These are phyloP conservation scores for Streptopelia turtur DNA, from an alignment of 2,797 vertebrate species.

Conservation along the genomic window DNA sequence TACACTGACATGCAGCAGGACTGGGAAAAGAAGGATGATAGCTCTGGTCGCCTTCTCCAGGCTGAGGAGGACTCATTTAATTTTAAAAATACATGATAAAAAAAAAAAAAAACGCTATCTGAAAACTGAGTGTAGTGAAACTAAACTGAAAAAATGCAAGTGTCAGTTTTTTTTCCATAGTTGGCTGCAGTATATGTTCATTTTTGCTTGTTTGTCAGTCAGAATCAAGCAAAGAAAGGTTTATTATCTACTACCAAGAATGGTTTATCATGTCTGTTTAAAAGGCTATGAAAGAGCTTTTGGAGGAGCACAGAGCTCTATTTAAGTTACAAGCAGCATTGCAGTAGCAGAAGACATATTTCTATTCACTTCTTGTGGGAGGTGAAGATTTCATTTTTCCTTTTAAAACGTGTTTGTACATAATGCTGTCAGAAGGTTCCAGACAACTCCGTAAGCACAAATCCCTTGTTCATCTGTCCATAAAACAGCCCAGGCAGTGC, in stretches of 20 bases:
- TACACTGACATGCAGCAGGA: fast-evolving
- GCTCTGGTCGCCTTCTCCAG: neutral
- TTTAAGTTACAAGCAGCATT: neutral
- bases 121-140: neutral
- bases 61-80: neutral
- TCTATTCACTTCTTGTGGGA: neutral
- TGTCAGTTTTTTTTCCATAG: neutral
- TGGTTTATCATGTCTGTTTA: neutral
- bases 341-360: neutral
- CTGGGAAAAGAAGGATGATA: neutral
- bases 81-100: neutral
- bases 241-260: neutral
- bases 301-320: neutral
- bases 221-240: neutral
- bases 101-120: too few species aligned
- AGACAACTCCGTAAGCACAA: neutral
- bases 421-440: neutral
- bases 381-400: neutral
- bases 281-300: neutral
- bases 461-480: neutral
- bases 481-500: neutral
- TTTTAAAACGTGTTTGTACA: neutral
- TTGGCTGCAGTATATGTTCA: neutral
- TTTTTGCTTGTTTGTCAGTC: neutral
- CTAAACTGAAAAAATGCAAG: neutral